Base-by-base conservation (phyloP, 2,797 vertebrate genomes). In the Danio choprae region DNA sequence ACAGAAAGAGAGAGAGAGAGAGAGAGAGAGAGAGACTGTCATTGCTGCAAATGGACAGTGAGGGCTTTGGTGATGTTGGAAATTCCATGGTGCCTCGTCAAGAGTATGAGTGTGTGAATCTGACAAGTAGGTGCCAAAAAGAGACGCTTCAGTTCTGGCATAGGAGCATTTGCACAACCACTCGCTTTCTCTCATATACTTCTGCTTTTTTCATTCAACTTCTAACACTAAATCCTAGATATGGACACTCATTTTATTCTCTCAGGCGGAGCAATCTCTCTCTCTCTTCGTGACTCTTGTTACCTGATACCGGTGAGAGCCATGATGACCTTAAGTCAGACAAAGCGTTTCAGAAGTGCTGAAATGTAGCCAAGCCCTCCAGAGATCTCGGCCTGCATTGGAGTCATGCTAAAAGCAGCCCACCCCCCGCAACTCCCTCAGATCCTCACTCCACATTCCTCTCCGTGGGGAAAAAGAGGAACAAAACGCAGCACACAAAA, bases 221-320 rank as follows among this genome's bases (percentile, higher is more conserved):
- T 75, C 55, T 46, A 79, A 59, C 46, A 56, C 63, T 67, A 64
- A 65, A 64, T 60, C 22, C 50, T 48, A 63, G 36, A 70, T 56
- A 70, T 58, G 29, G 63, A 41, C 46, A 12, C 46, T 59, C n/a
- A 38, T 48, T 82, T 80, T 69, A 76, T 81, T 65, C 79, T 77
- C 73, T 65, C 7, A 65, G 78, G 59, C 51, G 16, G 40, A 22
- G 72, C 62, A 80, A 63, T 78, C 56, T 58, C 29, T 51, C 46
- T 53, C 38, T 79, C 86, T 89, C 91, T 91, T 93, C 93, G 88
- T 91, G 85, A 88, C 85, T 74, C 89, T 83, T 92, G 97, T 96
- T 96, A 98, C 94, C 93, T 90, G 96, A 99, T 98, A 98, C 94
- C 89, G 95, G 97, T 98, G 97, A 95, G 96, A 98, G 95, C 95